Conservation (phyloP, 2,888 invertebrate species). For the Melinopterus prodromus region DNA sequence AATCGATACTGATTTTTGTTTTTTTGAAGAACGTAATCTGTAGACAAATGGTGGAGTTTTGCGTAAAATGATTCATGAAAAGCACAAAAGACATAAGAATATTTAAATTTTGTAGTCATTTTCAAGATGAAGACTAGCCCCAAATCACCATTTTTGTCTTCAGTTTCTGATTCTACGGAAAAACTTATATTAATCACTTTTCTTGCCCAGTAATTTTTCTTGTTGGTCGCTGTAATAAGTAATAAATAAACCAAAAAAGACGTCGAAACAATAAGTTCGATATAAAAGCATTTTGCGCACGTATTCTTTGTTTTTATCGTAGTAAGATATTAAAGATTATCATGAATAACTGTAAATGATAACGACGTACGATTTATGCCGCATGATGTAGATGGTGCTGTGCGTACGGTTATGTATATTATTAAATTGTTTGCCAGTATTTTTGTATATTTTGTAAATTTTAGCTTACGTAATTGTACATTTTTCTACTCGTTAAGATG, state of each 20-base stretch:
- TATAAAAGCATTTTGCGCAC: background rate
- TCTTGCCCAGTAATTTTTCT: too few species aligned
- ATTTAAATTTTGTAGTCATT: too few species aligned
- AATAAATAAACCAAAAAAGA: background rate
- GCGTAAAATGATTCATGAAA: too few species aligned
- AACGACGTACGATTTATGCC: background rate
- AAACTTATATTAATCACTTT: too few species aligned
- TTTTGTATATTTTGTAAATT: constrained; percentile 40
- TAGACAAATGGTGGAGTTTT: too few species aligned
- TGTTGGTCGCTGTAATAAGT: background rate
- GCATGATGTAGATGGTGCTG: too few species aligned
- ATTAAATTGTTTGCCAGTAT: constrained; percentile 38
- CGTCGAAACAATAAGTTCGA: background rate
- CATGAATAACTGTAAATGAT: background rate
- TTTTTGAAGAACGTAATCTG: too few species aligned
- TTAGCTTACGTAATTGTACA: constrained; percentile 30
- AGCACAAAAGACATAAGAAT: too few species aligned
- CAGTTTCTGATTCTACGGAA: too few species aligned
- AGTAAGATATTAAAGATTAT: background rate
- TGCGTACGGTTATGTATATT: constrained; percentile 13
- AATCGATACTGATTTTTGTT: too few species aligned
- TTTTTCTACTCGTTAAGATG: background rate
- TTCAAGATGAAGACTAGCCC: too few species aligned
- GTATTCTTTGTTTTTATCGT: background rate
- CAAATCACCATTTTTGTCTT: too few species aligned